Percentiles rank a stretch among this genome's conserved stretches.
phyloP scores from a whole-genome alignment of 2,797 vertebrate species.

The Lerista edwardsae region DNA sequence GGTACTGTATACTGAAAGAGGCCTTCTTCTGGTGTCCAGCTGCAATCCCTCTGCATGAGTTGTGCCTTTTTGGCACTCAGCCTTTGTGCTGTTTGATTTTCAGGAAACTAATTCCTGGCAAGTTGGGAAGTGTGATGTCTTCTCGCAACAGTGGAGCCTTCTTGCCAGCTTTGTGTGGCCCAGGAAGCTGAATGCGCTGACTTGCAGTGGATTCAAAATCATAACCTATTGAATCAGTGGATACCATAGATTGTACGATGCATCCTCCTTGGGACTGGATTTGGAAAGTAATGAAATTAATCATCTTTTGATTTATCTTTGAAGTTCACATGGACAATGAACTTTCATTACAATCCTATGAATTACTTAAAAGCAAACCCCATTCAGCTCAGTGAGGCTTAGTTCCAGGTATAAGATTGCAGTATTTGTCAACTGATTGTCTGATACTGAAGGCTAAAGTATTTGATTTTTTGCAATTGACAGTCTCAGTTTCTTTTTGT shows the following conservation, averaged over 20 bases:
- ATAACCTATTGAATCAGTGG: no score
- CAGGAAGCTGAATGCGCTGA: background rate
- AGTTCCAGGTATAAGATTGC: no score
- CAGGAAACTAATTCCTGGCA: constrained; percentile 33
- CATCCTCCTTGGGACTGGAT: background rate
- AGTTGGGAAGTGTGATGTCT: background rate
- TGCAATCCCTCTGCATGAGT: constrained; percentile 19
- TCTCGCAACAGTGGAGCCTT: background rate
- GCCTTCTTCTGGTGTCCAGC: background rate
- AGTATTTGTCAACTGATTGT: background rate
- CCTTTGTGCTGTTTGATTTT: constrained; percentile 14
- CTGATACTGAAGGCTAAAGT: background rate
- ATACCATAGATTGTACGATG: background rate
- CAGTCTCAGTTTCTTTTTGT: background rate
- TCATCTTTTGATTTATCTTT: background rate
- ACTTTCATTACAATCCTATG: no score
- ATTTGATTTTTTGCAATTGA: background rate
- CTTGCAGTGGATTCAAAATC: background rate
- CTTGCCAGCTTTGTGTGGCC: background rate
- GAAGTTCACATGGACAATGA: no score
- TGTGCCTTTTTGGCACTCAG: background rate
- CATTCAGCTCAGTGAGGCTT: no score
- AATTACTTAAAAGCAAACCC: no score
- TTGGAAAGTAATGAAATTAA: background rate
- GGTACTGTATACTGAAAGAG: background rate